A percentile compares a stretch with the other conserved stretches of the same genome.
Evolutionary conservation across 2,888 invertebrate genomes (phyloP).

Genomic region (Cerceris rybyensis): DNA sequence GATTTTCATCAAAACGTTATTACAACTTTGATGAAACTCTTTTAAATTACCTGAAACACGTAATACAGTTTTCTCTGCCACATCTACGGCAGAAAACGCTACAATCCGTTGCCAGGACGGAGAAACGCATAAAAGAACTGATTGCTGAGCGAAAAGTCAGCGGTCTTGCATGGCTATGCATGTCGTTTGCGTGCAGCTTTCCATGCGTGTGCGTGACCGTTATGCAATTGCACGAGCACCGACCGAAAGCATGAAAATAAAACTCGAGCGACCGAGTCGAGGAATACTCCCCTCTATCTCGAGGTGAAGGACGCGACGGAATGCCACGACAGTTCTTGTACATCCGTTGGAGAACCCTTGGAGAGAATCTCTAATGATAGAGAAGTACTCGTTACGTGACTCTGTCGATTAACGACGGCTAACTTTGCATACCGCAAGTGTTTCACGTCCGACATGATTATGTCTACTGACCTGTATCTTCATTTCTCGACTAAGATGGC

Average conservation of each 20-base stretch:
- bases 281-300: constrained; percentile 50
- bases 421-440: too few species aligned
- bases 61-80: too few species aligned
- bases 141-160: constrained; percentile 29
- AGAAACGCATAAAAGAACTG: constrained; percentile 21
- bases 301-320: constrained; percentile 68
- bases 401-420: too few species aligned
- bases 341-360: constrained; percentile 9
- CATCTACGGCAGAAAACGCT: constrained; percentile 10
- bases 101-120: constrained; percentile 55
- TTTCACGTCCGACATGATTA: too few species aligned
- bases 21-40: too few species aligned
- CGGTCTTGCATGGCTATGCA: constrained; percentile 23
- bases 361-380: constrained; percentile 36
- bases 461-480: too few species aligned
- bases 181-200: constrained; percentile 18
- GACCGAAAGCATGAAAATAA: constrained; percentile 70
- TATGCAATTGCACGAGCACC: constrained; percentile 69
- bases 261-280: constrained; percentile 48
- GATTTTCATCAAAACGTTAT: too few species aligned
- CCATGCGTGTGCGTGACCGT: constrained; percentile 65
- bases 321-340: constrained; percentile 57
- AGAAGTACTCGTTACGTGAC: too few species aligned
- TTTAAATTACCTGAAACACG: too few species aligned
- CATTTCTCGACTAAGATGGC: too few species aligned